Evolutionary conservation across 2,888 invertebrate genomes (phyloP), one percentile per base, ranked within the genome.

Genomic region (Lypha dubia): DNA sequence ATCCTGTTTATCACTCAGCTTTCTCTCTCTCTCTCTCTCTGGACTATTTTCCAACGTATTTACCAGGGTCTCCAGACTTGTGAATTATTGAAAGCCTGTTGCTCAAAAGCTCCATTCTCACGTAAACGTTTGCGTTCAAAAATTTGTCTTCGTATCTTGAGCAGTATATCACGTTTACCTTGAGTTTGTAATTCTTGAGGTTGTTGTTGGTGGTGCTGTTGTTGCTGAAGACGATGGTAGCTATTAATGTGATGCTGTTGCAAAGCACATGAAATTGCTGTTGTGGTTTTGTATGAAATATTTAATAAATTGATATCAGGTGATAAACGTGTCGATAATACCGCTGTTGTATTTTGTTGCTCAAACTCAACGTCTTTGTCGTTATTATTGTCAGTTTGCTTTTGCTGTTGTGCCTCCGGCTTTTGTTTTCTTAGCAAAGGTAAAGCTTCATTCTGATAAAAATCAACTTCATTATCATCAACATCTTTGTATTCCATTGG

Each of bases 51-150:
- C 15, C 11, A 51, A 11, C 2, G 6, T 5, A 38, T 22, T 87
- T 87, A 91, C 91, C 91, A 91, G 3, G 91, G 91, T n/a, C 91
- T 88, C 91, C 91, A 91, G 20, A 91, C 91, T 87, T 71, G 68
- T 58, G 75, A 22, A 56, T 51, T 75, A 15, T 83, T 77, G 13
- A 83, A 87, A 60, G 86, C 88, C 35, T 90, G 88, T 38, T 89
- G 77, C 41, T 84, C 79, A 58, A 79, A 83, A 20, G 88, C 88
- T 38, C 89, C 89, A 38, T 90, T 87, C 86, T 91, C 90, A 56
- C 91, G 87, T 56, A 90, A 89, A 0, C 91, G 89, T 67, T 91
- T 91, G 0, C 91, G 88, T 85, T 91, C 91, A 17, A 91, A 90
- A 32, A 91, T 91, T 86, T 91, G 91, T 68, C 88, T 89, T n/a